Conservation (phyloP, 2,113 vertebrate species). For the Anarhynchus alexandrinus region DNA sequence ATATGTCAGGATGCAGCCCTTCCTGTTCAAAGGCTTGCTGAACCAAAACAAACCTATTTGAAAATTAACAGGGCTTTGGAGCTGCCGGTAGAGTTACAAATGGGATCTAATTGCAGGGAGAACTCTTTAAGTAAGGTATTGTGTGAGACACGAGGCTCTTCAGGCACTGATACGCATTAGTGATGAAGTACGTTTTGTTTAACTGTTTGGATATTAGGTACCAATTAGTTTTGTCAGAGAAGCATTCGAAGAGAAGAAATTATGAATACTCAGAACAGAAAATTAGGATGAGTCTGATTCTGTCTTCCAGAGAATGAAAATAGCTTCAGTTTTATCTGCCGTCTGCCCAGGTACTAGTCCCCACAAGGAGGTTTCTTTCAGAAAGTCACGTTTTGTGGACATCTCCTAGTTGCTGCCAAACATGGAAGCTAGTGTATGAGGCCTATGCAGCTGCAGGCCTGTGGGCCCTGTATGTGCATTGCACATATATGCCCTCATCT, state of each 20-base stretch:
- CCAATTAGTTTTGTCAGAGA: background rate
- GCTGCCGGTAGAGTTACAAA: background rate
- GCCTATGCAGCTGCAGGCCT: background rate
- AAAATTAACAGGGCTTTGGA: background rate
- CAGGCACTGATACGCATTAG: background rate
- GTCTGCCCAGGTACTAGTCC: background rate
- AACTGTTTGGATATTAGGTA: background rate
- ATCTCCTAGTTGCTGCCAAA: background rate
- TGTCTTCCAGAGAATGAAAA: background rate
- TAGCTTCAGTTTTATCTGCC: background rate
- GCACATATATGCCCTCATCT: background rate
- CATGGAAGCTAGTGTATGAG: accelerated
- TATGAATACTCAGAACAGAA: background rate
- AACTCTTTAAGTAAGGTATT: background rate
- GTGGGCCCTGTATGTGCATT: background rate
- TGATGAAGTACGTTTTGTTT: background rate
- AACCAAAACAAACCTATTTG: background rate
- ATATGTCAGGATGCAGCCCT: constrained; percentile 14
- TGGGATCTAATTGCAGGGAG: background rate
- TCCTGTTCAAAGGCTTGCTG: constrained; percentile 10
- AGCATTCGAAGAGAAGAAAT: background rate
- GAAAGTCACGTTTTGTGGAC: background rate
- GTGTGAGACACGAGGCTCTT: background rate
- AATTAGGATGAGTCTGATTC: background rate
- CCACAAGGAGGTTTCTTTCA: background rate